These are phyloP conservation scores for Euzophera pinguis DNA, from an alignment of 2,888 invertebrate species.

Conservation along the genomic window DNA sequence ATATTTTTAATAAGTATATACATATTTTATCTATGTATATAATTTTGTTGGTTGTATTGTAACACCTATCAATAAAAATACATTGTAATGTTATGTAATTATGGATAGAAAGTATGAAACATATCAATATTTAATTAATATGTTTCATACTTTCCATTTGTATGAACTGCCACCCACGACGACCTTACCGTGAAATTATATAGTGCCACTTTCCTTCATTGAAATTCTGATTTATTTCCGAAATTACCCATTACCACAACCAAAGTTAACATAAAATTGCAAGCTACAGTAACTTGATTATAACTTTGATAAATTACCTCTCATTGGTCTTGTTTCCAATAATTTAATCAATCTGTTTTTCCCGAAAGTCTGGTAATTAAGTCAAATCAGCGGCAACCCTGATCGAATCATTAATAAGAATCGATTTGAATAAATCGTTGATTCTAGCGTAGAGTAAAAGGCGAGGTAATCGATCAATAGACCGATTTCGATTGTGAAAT, in stretches of 20 bases:
- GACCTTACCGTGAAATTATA: background rate
- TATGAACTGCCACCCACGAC: background rate
- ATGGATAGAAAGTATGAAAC: too few species aligned
- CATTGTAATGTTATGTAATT: too few species aligned
- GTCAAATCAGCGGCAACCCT: constrained; percentile 1
- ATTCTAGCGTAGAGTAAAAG: constrained; percentile 19
- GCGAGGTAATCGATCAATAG: constrained; percentile 23
- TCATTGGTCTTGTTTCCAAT: background rate
- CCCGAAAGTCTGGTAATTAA: constrained; percentile 10
- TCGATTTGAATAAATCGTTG: constrained; percentile 10
- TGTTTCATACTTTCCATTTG: too few species aligned
- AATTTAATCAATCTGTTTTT: background rate
- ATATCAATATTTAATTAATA: too few species aligned
- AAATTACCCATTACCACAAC: background rate
- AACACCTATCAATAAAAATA: too few species aligned
- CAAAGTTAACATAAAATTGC: background rate
- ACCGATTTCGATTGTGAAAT: constrained; percentile 26
- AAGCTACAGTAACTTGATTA: background rate
- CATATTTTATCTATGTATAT: too few species aligned
- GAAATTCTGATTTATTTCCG: background rate
- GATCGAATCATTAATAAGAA: constrained; percentile 13
- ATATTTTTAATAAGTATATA: too few species aligned
- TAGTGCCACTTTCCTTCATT: background rate
- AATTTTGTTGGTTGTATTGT: too few species aligned
- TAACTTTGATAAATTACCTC: background rate